Evolutionary conservation across 2,113 vertebrate species (phyloP).

Genomic region (Entomyzon cyanotis): DNA sequence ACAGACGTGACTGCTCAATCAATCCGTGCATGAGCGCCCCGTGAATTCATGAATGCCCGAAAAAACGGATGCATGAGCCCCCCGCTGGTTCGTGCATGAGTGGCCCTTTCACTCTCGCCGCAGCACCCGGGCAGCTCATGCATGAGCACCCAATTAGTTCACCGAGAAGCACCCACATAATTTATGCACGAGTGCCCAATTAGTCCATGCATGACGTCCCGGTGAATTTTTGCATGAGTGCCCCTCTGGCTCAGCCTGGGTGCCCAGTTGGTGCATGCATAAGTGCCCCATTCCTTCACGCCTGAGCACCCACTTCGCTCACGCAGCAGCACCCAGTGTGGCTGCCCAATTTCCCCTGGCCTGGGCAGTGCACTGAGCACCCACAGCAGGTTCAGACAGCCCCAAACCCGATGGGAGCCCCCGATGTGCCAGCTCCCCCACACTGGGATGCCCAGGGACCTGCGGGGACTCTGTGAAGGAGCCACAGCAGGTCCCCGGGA

Average conservation of each 20-base stretch:
- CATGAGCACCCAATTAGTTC: not conserved
- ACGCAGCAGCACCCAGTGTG: fast-evolving
- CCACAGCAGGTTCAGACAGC: not conserved
- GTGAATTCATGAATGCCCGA: not conserved
- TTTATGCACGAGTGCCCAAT: not conserved
- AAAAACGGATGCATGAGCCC: not conserved
- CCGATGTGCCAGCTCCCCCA: fast-evolving
- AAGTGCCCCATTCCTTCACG: not conserved
- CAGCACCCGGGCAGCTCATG: not conserved
- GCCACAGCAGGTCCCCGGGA: not conserved
- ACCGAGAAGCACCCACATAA: not conserved
- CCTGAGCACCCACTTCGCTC: not conserved
- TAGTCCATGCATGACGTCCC: not conserved
- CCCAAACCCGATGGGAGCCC: not conserved
- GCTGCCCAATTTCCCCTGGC: fast-evolving
- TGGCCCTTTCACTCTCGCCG: not conserved
- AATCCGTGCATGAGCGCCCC: not conserved
- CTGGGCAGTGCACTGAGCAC: not conserved
- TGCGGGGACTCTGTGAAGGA: not conserved
- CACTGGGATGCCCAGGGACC: fast-evolving
- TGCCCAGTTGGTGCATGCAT: not conserved
- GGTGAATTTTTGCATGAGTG: not conserved
- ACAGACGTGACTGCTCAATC: not conserved
- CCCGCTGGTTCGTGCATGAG: not conserved
- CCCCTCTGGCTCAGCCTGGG: not conserved